Evolutionary conservation across 2,113 vertebrate species (phyloP), one percentile per base, ranked within the genome.

Genomic region (Bungarus multicinctus): DNA sequence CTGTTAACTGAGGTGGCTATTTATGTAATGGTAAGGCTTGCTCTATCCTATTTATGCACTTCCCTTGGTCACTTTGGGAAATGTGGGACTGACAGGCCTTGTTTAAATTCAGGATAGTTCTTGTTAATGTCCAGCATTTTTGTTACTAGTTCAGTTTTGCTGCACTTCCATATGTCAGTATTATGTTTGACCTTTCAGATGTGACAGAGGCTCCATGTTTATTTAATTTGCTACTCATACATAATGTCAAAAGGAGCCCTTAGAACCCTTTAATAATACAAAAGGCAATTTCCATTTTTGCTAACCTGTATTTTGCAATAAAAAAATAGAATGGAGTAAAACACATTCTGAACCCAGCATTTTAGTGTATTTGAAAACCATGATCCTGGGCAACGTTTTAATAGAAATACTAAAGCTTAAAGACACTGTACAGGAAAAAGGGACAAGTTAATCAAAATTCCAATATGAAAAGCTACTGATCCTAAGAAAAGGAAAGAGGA

Each of bases 381-480:
- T 1, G 69, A 94, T 93, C 60, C 87, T 93, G 45, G n/a, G 92
- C 95, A 94, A 54, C 2, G 5, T 93, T 91, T 95, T 92, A 94
- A 92, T 45, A 92, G 52, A 89, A 95, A 94, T 91, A 89, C 43
- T 85, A 22, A 3, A 90, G 52, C 1, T 58, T 0, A 25, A 20
- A 81, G 58, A n/a, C 23, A 25, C 60, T n/a, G 87, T 11, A 93
- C 0, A 89, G 50, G 89, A 88, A 90, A 69, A 93, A 89, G 47
- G 88, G 60, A 92, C 55, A 94, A 57, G 11, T 88, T 93, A 95
- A 95, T 96, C 91, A 95, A 94, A 89, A 90, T 18, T 92, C 52
- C 39, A 47, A 95, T 91, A 95, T 93, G n/a, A 92, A 93, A 96
- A 94, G 54, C 93, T 95, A 90, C 93, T 94, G 90, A 96, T 93